phyloP scores from a whole-genome alignment of 1,140 invertebrate species.

The Sminthurinus signatus region DNA sequence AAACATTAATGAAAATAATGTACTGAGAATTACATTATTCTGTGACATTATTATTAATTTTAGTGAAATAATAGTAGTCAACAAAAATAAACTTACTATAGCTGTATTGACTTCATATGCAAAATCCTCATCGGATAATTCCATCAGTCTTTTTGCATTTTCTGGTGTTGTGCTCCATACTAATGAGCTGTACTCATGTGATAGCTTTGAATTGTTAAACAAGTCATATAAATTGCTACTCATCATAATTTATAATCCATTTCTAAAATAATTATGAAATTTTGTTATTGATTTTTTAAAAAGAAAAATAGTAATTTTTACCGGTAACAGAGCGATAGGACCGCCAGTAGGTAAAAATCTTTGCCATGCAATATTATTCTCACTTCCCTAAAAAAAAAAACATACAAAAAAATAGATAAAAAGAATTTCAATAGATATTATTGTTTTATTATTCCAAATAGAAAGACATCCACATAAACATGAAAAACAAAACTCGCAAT shows the following conservation, averaged over 20 bases:
- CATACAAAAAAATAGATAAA: no score
- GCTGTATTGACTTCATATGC: slow-evolving; percentile 82
- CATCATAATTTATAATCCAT: slow-evolving; percentile 3
- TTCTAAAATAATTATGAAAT: no score
- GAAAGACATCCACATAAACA: no score
- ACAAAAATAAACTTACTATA: slow-evolving; percentile 56
- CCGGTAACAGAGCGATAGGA: slow-evolving; percentile 83
- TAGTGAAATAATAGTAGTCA: no score
- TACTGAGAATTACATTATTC: slow-evolving; percentile 20
- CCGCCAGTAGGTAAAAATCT: slow-evolving; percentile 78
- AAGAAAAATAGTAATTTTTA: slow-evolving; percentile 47
- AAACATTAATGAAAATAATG: slow-evolving; percentile 13
- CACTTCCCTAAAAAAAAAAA: slow-evolving; percentile 58
- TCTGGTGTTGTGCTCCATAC: slow-evolving; percentile 80
- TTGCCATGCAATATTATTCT: slow-evolving; percentile 90
- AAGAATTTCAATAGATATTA: no score
- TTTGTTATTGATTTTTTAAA: no score
- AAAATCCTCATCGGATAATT: slow-evolving; percentile 69
- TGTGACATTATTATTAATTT: no score
- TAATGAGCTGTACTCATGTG: slow-evolving; percentile 67
- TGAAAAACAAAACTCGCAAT: no score
- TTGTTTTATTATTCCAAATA: no score
- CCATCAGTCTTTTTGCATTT: slow-evolving; percentile 65
- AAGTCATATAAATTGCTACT: slow-evolving; percentile 6
- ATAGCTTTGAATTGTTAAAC: slow-evolving; percentile 51